These are phyloP conservation scores for Malurus melanocephalus DNA, from an alignment of 2,113 vertebrate species.

Conservation along the genomic window DNA sequence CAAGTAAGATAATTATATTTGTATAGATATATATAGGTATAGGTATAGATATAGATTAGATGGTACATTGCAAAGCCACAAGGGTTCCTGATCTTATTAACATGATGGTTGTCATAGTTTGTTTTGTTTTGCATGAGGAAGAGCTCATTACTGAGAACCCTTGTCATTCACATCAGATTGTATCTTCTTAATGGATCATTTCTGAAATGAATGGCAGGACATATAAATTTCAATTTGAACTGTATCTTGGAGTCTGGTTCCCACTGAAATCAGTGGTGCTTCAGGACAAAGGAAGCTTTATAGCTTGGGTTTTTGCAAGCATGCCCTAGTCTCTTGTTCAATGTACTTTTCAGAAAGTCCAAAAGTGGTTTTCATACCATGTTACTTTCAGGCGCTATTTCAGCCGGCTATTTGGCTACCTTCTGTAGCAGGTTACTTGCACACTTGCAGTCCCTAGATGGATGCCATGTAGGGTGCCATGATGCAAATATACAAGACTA, in stretches of 20 bases:
- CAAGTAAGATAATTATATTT: constrained; percentile 43
- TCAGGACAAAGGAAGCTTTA: constrained; percentile 12
- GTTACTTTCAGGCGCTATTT: neutral
- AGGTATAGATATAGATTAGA: constrained; percentile 44
- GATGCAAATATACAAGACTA: neutral
- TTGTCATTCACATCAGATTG: constrained; percentile 48
- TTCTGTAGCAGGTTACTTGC: neutral
- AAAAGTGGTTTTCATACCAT: neutral
- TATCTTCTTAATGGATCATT: constrained; percentile 27
- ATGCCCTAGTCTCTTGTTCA: neutral
- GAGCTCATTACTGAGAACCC: constrained; percentile 31
- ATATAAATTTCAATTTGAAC: constrained; percentile 1
- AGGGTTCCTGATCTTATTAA: constrained; percentile 52
- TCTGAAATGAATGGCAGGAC: constrained; percentile 31
- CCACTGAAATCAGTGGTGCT: neutral
- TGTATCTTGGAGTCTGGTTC: neutral
- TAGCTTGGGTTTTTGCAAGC: neutral
- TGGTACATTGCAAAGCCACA: constrained; percentile 42
- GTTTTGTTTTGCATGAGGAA: constrained; percentile 59
- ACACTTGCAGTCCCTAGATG: neutral
- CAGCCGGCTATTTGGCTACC: neutral
- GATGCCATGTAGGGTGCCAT: neutral
- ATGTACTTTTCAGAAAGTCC: neutral
- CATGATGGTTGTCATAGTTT: constrained; percentile 52
- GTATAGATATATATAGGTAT: constrained; percentile 39